Evolutionary conservation across 2,888 invertebrate genomes (phyloP).

Genomic region (Tanypteryx hageni): DNA sequence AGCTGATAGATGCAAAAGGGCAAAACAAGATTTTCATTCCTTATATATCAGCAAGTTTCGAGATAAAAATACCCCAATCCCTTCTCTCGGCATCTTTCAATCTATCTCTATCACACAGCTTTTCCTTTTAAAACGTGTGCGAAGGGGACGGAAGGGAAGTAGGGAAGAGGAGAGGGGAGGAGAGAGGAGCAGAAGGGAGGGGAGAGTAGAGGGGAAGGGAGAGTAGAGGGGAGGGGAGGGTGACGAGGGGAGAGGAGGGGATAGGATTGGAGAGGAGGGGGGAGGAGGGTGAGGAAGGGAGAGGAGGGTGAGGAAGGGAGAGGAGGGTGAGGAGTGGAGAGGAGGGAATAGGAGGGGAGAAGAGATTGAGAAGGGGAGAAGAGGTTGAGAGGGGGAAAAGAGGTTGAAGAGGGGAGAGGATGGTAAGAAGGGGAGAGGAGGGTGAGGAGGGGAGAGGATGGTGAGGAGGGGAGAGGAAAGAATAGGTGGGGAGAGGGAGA

Average conservation of each 20-base stretch:
- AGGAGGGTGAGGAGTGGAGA: too few relatives aligned
- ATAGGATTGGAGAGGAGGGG: too few relatives aligned
- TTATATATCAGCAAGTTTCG: not conserved
- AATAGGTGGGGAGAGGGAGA: too few relatives aligned
- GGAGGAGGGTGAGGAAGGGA: too few relatives aligned
- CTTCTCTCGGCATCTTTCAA: not conserved
- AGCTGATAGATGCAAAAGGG: not conserved
- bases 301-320: too few relatives aligned
- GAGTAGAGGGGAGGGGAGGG: too few relatives aligned
- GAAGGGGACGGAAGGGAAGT: too few relatives aligned
- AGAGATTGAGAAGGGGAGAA: not conserved
- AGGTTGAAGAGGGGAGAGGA: too few relatives aligned
- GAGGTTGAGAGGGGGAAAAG: too few relatives aligned
- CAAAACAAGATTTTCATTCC: not conserved
- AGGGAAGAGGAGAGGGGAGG: not conserved
- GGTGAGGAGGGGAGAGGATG: too few relatives aligned
- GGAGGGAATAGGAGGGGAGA: not conserved
- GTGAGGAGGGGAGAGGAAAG: not conserved
- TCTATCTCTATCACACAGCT: constrained; percentile 28
- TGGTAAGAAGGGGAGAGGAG: too few relatives aligned
- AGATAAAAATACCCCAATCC: constrained; percentile 19
- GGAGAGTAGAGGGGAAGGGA: too few relatives aligned
- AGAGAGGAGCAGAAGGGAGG: not conserved
- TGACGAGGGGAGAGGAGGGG: not conserved
- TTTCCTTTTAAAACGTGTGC: not conserved